Percentiles rank a stretch among this genome's conserved stretches.
These are phyloP conservation scores for Thysanoteuthis rhombus DNA, from an alignment of 2,888 invertebrate species.

Conservation along the genomic window DNA sequence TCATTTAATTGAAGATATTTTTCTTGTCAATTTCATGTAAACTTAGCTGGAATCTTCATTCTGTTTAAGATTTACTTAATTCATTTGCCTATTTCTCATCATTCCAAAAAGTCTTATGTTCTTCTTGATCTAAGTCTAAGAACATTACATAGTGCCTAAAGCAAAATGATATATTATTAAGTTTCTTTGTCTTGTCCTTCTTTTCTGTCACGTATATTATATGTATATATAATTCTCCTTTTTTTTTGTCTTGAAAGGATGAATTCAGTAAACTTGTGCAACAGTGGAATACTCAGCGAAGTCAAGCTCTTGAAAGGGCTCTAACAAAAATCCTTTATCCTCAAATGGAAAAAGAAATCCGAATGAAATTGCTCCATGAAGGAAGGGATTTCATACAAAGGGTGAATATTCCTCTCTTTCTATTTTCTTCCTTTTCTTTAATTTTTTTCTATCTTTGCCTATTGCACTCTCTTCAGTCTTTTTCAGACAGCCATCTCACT, in stretches of 20 bases:
- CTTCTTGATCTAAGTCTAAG: too few species aligned
- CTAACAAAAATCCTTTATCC: constrained; percentile 89
- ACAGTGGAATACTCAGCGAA: constrained; percentile 92
- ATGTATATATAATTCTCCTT: background rate
- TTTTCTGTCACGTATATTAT: background rate
- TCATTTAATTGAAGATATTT: too few species aligned
- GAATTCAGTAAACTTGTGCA: constrained; percentile 83
- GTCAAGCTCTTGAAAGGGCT: constrained; percentile 88
- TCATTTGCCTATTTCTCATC: too few species aligned
- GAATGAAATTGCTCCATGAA: constrained; percentile 82
- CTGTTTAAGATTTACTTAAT: too few species aligned
- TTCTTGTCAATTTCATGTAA: too few species aligned
- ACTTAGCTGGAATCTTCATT: too few species aligned
- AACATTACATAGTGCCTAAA: too few species aligned
- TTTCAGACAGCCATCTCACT: too few species aligned
- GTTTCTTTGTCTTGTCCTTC: background rate
- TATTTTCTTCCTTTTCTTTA: background rate
- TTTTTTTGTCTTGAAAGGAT: constrained; percentile 71
- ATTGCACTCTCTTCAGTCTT: too few species aligned
- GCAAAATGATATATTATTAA: background rate
- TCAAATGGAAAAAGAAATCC: constrained; percentile 86
- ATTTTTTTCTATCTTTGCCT: too few species aligned
- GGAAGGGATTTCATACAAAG: constrained; percentile 73
- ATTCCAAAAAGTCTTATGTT: too few species aligned
- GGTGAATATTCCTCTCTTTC: background rate